Evolutionary conservation across 2,888 invertebrate species (phyloP).

Genomic region (Itoplectis maculator): DNA sequence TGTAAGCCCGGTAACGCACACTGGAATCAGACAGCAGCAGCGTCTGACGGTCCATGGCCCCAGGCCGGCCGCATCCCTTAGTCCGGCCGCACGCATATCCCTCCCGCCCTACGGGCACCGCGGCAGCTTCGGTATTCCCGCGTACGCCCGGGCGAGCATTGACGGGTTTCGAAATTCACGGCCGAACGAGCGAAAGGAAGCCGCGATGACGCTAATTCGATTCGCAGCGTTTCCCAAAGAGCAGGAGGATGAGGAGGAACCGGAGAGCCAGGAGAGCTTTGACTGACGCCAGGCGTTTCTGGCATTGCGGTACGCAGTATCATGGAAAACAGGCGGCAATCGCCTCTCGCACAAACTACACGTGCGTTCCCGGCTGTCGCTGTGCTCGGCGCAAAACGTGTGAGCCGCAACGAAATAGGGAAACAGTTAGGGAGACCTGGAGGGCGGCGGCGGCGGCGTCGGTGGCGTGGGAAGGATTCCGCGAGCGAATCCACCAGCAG

Average conservation of each 20-base stretch:
- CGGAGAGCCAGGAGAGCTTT: conserved; percentile 49
- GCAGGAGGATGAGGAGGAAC: too few species aligned
- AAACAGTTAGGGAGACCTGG: not conserved
- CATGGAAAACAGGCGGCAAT: conserved; percentile 13
- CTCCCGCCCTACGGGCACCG: conserved; percentile 1
- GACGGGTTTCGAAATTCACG: conserved; percentile 63
- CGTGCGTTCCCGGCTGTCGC: conserved; percentile 11
- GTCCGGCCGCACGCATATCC: conserved; percentile 31
- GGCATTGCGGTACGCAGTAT: conserved; percentile 36
- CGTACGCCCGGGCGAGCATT: conserved; percentile 30
- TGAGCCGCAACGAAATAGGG: conserved; percentile 47
- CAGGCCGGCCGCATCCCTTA: not conserved
- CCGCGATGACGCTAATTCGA: conserved; percentile 70
- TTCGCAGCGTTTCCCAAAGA: conserved; percentile 66
- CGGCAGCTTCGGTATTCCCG: conserved; percentile 11
- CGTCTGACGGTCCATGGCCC: not conserved
- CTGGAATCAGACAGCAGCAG: not conserved
- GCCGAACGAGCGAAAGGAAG: conserved; percentile 65
- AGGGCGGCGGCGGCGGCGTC: conserved; percentile 8
- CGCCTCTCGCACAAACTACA: conserved; percentile 35
- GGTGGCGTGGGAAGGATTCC: conserved; percentile 27
- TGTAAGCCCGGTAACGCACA: conserved; percentile 40
- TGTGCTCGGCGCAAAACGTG: conserved; percentile 28
- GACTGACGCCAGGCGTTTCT: conserved; percentile 59
- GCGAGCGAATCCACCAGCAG: not conserved